Evolutionary conservation across 2,113 vertebrate species (phyloP).

Genomic region (Enhydra lutris): DNA sequence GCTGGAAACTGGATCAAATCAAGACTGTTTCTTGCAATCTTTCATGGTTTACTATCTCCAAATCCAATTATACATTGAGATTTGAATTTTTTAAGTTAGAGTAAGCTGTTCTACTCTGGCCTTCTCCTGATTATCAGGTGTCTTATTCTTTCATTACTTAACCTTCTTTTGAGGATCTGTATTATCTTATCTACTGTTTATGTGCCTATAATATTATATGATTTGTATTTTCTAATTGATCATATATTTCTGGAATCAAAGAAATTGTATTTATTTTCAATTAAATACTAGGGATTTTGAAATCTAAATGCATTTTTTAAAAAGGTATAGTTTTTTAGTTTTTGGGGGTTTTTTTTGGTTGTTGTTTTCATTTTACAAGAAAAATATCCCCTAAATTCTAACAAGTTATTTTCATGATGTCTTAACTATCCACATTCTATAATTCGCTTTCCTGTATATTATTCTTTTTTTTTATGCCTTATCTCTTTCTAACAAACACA

Average conservation of each 20-base stretch:
- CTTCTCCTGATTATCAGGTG: neutral
- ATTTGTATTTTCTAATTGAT: neutral
- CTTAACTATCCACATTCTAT: constrained; percentile 3
- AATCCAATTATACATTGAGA: constrained; percentile 20
- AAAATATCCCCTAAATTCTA: neutral
- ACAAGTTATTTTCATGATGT: neutral
- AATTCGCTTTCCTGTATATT: neutral
- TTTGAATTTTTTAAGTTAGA: neutral
- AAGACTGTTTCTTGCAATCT: neutral
- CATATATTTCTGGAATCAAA: neutral
- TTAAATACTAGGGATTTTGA: neutral
- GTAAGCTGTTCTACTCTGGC: neutral
- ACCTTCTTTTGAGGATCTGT: neutral
- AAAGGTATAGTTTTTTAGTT: neutral
- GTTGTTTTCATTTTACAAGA: neutral
- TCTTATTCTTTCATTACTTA: neutral
- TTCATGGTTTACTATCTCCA: neutral
- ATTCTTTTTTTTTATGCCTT: constrained; percentile 33
- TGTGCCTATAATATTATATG: neutral
- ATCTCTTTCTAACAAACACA: constrained; percentile 52
- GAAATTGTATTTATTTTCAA: neutral
- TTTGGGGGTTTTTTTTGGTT: neutral
- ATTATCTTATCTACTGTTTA: neutral
- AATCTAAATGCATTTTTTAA: neutral
- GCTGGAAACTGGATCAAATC: constrained; percentile 32